These are phyloP conservation scores for Pao palembangensis DNA, from an alignment of 2,113 vertebrate species.

Conservation along the genomic window DNA sequence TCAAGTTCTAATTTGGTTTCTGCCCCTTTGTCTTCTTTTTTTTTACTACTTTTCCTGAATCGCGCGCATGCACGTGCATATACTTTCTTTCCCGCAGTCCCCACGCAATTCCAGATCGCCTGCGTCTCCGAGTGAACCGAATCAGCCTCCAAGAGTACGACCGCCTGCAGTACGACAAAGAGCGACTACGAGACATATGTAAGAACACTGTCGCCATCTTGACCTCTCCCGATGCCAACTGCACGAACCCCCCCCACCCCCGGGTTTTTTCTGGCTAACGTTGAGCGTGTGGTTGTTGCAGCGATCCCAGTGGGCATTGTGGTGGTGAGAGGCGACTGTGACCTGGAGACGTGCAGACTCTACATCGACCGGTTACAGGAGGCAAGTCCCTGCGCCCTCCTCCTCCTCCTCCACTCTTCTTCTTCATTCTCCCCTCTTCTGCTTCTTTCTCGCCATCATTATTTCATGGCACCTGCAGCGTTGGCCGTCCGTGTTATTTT, in stretches of 20 bases:
- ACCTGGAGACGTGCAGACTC: slow-evolving; percentile 95
- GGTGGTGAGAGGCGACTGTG: slow-evolving; percentile 94
- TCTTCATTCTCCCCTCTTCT: neutral
- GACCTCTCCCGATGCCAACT: too few species aligned
- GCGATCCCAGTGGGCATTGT: slow-evolving; percentile 94
- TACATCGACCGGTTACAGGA: slow-evolving; percentile 95
- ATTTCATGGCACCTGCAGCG: slow-evolving; percentile 16
- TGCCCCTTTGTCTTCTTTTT: neutral
- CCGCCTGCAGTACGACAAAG: slow-evolving; percentile 92
- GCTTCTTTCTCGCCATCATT: slow-evolving; percentile 24
- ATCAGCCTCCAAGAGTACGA: slow-evolving; percentile 94
- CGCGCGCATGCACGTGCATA: slow-evolving; percentile 10
- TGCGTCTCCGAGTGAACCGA: slow-evolving; percentile 92
- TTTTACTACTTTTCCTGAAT: neutral
- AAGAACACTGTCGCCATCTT: slow-evolving; percentile 31
- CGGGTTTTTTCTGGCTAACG: neutral
- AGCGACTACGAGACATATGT: slow-evolving; percentile 94
- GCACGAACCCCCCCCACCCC: too few species aligned
- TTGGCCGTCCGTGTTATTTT: slow-evolving; percentile 8
- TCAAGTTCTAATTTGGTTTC: neutral
- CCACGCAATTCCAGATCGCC: slow-evolving; percentile 90
- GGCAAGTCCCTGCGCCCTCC: slow-evolving; percentile 69
- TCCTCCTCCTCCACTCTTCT: neutral
- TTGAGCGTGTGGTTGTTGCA: slow-evolving; percentile 44
- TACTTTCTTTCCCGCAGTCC: slow-evolving; percentile 74